Evolutionary conservation across 2,113 vertebrate genomes (phyloP), one percentile per base, ranked within the genome.

Genomic region (Speoplatyrhinus poulsoni): DNA sequence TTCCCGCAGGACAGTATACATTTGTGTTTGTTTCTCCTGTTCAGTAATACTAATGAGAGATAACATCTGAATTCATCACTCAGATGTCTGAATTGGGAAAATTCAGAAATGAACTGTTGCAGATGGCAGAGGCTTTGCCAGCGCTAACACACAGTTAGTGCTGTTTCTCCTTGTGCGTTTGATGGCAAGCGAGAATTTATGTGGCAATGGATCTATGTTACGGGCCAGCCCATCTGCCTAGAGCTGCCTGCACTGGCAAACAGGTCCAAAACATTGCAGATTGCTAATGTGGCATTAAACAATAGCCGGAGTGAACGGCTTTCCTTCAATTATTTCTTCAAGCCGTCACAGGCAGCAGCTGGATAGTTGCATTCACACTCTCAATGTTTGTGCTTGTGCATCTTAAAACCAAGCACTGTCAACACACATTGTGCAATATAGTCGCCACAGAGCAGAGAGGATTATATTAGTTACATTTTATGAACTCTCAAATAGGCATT

Each of bases 231-330:
- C 92, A 93, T 92, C 92, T 93, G 92, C 87, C 85, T 73, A 36
- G 54, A 65, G 81, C 88, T 83, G 87, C 73, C 82, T 63, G 57
- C 73, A 60, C 85, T 91, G 91, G 88, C 90, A 90, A 41, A 80
- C 79, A 6, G 12, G 81, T 83, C 77, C 75, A 12, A 47, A 63
- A 67, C 79, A 47, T 76, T 74, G 87, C 92, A 92, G 89, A 89
- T 89, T 91, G 90, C 83, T 92, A 93, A 93, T 91, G 91, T 91
- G 90, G 82, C 91, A 88, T 85, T 80, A 83, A 87, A 85, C 80
- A 82, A 90, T 85, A 92, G 87, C 89, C 82, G 84, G 82, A 85
- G 55, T 67, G 80, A 80, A 72, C 70, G 65, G 58, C 54, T 71
- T 73, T 88, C 78, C 87, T 89, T 87, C 85, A 80, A 73, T 83